Base-by-base conservation (phyloP, 2,888 invertebrate species). In the Odontomyia ornata region DNA sequence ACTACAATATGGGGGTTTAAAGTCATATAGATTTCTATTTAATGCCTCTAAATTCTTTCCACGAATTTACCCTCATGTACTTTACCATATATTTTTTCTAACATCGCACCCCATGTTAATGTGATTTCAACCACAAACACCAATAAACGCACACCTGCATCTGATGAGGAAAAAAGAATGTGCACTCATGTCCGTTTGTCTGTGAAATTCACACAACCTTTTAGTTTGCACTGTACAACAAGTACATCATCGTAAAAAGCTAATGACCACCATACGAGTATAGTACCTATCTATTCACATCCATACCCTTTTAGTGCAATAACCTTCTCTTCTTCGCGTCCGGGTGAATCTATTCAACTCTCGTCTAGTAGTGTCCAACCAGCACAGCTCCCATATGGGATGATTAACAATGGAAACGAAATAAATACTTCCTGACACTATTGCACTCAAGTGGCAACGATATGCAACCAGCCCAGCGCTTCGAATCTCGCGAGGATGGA, bases 341-440 rank as follows among this genome's bases (percentile, higher is more conserved):
- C 36, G 5, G 9, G 36, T 9, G 9, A 36, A 36, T 36, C 36
- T 9, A 36, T 36, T 36, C 36, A 36, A 36, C 36, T 36, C 36
- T n/a, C n/a, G n/a, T n/a, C n/a, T 9, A 36, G 5, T 36, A 36
- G 36, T 36, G 36, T 36, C 36, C 36, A 36, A n/a, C n/a, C 36
- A 9, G 36, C n/a, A 28, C 4, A 27, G 25, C 25, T 9, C 13
- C 21, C 15, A 15, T 18, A 65, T 65, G 15, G 27, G 36, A 7
- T 36, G 15, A n/a, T 25, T 65, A 36, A 73, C 77, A 75, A 75
- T 67, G 47, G 65, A 56, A 25, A 67, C 67, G 75, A 75, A 77
- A 75, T 77, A 36, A 67, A 77, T 67, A 77, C n/a, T n/a, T 18
- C 77, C 73, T 73, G 75, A 36, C 65, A 52, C 52, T n/a, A 64